Evolutionary conservation across 2,113 vertebrate species (phyloP), one percentile per base, ranked within the genome.

Genomic region (Pseudopipra pipra): DNA sequence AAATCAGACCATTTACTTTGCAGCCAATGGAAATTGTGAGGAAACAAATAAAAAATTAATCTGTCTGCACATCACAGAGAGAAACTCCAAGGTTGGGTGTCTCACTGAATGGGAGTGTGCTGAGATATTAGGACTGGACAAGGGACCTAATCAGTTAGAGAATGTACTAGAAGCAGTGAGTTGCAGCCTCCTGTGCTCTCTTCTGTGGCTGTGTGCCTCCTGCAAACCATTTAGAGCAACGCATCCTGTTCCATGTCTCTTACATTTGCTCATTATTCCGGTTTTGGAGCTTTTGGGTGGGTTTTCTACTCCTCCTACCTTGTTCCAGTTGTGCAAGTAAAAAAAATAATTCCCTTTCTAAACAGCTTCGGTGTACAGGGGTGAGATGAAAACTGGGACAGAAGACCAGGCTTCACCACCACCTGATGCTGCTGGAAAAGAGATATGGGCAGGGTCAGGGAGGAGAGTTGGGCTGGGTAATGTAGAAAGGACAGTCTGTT

Each of bases 81-180:
- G 39, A 51, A 67, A 11, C 31, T 77, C 77, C 33, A 56, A 20
- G 37, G 19, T 4, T 39, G 67, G 5, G 8, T 28, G 9, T 25
- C 44, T 11, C 25, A 19, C 14, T 37, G 71, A 41, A 25, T 7
- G 16, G 24, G 28, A 49, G 11, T 4, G 8, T 55, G 39, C 37
- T 39, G 47, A 49, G 65, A 13, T 25, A 27, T 8, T 54, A 17
- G 22, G 41, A 16, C 11, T 30, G 31, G 31, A 2, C 7, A 30
- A 73, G 18, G 33, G 44, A 43, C 33, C 6, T 39, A 19, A 12
- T 27, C 33, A 51, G 12, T 33, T 14, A 23, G 13, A 71, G 17
- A 76, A 24, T 0, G 0, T 1, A 3, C 2, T 58, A n/a, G 25
- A 44, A 70, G 41, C 18, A 20, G 6, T 25, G 44, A 27, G 4